Evolutionary conservation across 2,797 vertebrate genomes (phyloP).

Genomic region (Sebastes hopkinsi): DNA sequence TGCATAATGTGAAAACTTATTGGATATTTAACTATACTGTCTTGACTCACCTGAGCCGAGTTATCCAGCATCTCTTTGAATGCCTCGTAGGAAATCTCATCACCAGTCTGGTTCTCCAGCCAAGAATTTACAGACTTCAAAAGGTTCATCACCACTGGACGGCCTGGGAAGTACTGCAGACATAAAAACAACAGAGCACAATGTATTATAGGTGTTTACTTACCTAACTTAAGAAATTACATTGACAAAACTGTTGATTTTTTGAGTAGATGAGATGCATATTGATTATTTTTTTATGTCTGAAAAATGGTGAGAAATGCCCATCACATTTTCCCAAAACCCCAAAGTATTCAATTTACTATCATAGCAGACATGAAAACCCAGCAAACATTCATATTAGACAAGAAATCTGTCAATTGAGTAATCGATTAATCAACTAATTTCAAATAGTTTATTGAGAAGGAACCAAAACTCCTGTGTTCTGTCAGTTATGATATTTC

Average conservation of each 20-base stretch:
- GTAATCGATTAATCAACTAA: not conserved
- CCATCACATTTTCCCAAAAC: not conserved
- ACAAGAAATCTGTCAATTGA: not conserved
- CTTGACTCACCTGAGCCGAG: constrained; percentile 80
- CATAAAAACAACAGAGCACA: constrained; percentile 13
- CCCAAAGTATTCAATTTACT: not conserved
- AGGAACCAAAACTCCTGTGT: not conserved
- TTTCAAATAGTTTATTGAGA: not conserved
- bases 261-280: not conserved
- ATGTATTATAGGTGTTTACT: not conserved
- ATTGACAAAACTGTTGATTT: not conserved
- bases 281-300: not conserved
- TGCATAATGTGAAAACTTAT: not conserved
- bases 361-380: not conserved
- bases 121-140: constrained; percentile 75
- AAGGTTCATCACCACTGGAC: constrained; percentile 82
- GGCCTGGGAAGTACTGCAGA: constrained; percentile 88
- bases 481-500: not conserved
- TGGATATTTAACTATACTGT: not conserved
- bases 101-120: constrained; percentile 73
- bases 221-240: not conserved
- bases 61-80: constrained; percentile 84
- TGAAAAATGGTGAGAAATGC: not conserved
- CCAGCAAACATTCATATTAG: not conserved
- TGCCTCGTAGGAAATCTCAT: constrained; percentile 76